These are phyloP conservation scores for Archaeoteleia sp. DNA, from an alignment of 2,888 invertebrate species.

Conservation along the genomic window DNA sequence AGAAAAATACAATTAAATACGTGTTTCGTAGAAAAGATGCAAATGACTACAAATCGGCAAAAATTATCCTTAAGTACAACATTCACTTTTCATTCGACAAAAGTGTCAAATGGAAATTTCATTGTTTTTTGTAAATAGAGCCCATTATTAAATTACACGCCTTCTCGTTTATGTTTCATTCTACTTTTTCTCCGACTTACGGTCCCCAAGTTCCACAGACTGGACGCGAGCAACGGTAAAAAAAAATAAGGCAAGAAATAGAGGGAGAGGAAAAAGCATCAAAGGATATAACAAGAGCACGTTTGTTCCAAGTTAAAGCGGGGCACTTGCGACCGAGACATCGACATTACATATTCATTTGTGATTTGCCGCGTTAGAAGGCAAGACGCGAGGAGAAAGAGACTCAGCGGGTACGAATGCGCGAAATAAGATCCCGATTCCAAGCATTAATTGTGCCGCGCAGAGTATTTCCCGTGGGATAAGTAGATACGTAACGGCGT, in stretches of 20 bases:
- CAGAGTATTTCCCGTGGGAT: constrained; percentile 70
- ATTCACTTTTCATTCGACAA: too few species aligned
- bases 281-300: constrained; percentile 39
- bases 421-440: constrained; percentile 72
- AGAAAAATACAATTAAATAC: too few species aligned
- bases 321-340: constrained; percentile 15
- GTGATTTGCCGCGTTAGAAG: constrained; percentile 61
- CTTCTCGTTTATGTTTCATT: constrained; percentile 1
- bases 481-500: constrained; percentile 54
- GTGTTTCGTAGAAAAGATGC: too few species aligned
- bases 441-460: constrained; percentile 69
- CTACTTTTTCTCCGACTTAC: constrained; percentile 1
- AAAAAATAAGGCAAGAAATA: not conserved
- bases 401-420: constrained; percentile 54
- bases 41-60: too few species aligned
- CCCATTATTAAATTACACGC: constrained; percentile 8
- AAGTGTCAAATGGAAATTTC: too few species aligned
- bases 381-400: constrained; percentile 14
- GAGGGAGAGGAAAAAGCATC: constrained; percentile 1
- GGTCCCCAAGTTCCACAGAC: not conserved
- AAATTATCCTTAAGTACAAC: too few species aligned
- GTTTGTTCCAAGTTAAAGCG: constrained; percentile 11
- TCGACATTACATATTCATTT: constrained; percentile 70
- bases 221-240: not conserved
- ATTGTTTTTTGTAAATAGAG: not conserved